Evolutionary conservation across 2,888 invertebrate genomes (phyloP).

Genomic region (Antheraea assamensis): DNA sequence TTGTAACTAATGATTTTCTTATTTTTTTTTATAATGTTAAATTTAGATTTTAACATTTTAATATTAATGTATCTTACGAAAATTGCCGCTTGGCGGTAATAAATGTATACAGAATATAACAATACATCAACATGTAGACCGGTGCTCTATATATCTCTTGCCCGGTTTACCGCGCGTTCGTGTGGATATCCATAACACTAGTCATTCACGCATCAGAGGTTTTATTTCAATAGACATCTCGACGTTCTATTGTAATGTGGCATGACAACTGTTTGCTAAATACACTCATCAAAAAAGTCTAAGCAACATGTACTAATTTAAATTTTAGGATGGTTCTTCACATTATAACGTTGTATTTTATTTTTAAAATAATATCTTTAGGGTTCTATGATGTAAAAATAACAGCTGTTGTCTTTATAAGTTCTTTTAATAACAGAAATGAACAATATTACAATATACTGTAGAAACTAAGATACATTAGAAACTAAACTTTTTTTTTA

Average conservation of each 20-base stretch:
- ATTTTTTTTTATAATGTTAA: background rate
- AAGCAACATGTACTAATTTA: too few relatives aligned
- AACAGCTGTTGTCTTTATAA: too few relatives aligned
- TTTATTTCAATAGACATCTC: constrained; percentile 20
- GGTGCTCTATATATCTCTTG: background rate
- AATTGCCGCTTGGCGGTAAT: background rate
- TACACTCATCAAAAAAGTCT: too few relatives aligned
- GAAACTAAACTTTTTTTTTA: too few relatives aligned
- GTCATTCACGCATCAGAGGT: constrained; percentile 11
- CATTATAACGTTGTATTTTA: too few relatives aligned
- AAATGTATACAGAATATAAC: background rate
- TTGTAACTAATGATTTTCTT: too few relatives aligned
- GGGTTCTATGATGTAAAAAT: too few relatives aligned
- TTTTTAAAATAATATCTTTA: too few relatives aligned
- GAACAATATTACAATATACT: too few relatives aligned
- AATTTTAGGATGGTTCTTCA: too few relatives aligned
- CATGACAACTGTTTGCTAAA: background rate
- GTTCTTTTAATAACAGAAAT: too few relatives aligned
- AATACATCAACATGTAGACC: background rate
- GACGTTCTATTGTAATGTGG: constrained; percentile 1
- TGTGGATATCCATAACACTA: constrained; percentile 13
- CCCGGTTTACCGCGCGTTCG: background rate
- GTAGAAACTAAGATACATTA: too few relatives aligned
- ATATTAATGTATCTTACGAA: background rate
- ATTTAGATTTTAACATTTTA: background rate